Conservation (phyloP, 2,797 vertebrate species). For the Limnodromus scolopaceus region DNA sequence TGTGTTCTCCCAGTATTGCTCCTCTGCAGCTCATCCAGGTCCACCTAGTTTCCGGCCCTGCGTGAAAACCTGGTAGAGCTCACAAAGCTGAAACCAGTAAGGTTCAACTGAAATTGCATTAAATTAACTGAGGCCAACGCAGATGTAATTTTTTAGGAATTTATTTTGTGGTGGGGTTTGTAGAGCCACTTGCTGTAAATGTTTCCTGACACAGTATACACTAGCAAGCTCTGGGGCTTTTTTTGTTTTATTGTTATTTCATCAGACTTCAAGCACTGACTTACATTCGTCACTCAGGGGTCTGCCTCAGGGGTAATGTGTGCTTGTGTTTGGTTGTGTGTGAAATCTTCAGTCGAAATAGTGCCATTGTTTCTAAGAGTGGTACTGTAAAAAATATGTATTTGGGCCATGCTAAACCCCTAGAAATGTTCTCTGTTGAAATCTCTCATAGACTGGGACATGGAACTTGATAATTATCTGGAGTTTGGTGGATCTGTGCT, state of each 20-base stretch:
- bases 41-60: not conserved
- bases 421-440: not conserved
- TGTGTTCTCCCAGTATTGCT: not conserved
- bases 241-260: not conserved
- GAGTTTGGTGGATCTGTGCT: not conserved
- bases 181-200: constrained; percentile 24
- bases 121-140: constrained; percentile 1
- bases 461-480: not conserved
- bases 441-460: not conserved
- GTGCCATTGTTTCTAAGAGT: not conserved
- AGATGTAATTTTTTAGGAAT: constrained; percentile 27
- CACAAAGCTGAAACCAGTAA: not conserved
- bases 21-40: not conserved
- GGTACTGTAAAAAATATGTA: not conserved
- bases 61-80: not conserved
- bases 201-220: not conserved
- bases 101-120: not conserved
- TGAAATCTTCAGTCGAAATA: not conserved
- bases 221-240: not conserved
- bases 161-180: constrained; percentile 28
- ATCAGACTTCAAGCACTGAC: not conserved
- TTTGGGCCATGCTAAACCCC: not conserved
- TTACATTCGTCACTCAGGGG: constrained; percentile 1
- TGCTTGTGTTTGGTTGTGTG: not conserved
- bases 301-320: not conserved